These are phyloP conservation scores for Tetropium fuscum DNA, from an alignment of 2,888 invertebrate species.

Conservation along the genomic window DNA sequence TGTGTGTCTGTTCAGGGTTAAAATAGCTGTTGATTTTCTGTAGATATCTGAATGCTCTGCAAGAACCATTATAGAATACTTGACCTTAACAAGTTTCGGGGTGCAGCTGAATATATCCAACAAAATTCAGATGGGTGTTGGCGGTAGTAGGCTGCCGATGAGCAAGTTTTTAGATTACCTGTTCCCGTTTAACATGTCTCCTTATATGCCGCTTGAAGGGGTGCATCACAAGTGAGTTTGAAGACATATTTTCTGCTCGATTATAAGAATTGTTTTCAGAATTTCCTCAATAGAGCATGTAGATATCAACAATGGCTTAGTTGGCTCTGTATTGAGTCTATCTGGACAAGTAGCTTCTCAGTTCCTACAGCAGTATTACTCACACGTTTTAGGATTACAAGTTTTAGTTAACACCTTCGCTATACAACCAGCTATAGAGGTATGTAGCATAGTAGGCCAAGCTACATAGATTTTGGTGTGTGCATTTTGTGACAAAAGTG, in stretches of 20 bases:
- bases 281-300: slow-evolving; percentile 76
- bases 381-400: slow-evolving; percentile 80
- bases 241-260: neutral
- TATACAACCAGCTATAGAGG: slow-evolving; percentile 58
- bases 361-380: slow-evolving; percentile 84
- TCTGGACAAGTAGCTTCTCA: slow-evolving; percentile 77
- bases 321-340: slow-evolving; percentile 62
- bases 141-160: slow-evolving; percentile 61
- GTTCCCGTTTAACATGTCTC: slow-evolving; percentile 62
- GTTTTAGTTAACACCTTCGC: slow-evolving; percentile 85
- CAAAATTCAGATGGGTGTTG: slow-evolving; percentile 61
- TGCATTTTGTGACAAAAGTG: too few species aligned
- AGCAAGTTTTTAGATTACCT: slow-evolving; percentile 58
- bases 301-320: slow-evolving; percentile 69
- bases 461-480: too few species aligned
- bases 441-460: too few species aligned
- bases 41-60: slow-evolving; percentile 17
- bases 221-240: slow-evolving; percentile 59
- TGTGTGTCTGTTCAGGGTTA: too few species aligned
- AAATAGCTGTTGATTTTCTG: too few species aligned
- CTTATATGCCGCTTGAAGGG: slow-evolving; percentile 64
- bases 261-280: slow-evolving; percentile 63
- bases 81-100: slow-evolving; percentile 55
- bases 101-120: slow-evolving; percentile 60
- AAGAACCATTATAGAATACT: slow-evolving; percentile 36